These are phyloP conservation scores for Mastigias papua DNA, from an alignment of 30 jellyfish, hydroid and myxozoan genomes.

Conservation along the genomic window DNA sequence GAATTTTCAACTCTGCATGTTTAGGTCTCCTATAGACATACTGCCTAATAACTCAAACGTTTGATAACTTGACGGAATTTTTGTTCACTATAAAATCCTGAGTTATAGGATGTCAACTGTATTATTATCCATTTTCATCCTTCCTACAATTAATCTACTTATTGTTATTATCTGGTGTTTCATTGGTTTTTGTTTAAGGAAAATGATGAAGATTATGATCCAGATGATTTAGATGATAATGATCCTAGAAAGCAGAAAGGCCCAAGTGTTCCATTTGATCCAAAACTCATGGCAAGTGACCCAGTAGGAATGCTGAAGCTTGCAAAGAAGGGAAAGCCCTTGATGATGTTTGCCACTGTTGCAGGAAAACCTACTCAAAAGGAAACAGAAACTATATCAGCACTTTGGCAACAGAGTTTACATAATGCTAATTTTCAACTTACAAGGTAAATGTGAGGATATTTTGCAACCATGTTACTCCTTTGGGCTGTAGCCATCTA, in stretches of 20 bases:
- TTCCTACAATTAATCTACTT: too few relatives aligned
- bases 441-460: conserved; percentile 61
- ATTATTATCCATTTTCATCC: too few relatives aligned
- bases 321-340: conserved; percentile 91
- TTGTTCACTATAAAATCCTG: too few relatives aligned
- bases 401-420: conserved; percentile 92
- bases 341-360: conserved; percentile 93
- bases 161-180: too few relatives aligned
- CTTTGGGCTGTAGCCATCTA: too few relatives aligned
- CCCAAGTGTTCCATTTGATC: conserved; percentile 71
- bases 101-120: too few relatives aligned
- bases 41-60: too few relatives aligned
- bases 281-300: conserved; percentile 53
- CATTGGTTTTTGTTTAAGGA: conserved; percentile 53
- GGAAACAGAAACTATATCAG: conserved; percentile 74
- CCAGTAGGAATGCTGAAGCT: conserved; percentile 83
- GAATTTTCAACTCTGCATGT: too few relatives aligned
- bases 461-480: neutral
- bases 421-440: conserved; percentile 87
- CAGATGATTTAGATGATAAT: conserved; percentile 72
- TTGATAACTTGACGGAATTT: too few relatives aligned
- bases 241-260: conserved; percentile 67
- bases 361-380: conserved; percentile 88
- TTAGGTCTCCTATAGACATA: too few relatives aligned
- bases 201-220: conserved; percentile 91